Base-by-base conservation (phyloP, 2,888 invertebrate species). In the Phymatocera aterrima region DNA sequence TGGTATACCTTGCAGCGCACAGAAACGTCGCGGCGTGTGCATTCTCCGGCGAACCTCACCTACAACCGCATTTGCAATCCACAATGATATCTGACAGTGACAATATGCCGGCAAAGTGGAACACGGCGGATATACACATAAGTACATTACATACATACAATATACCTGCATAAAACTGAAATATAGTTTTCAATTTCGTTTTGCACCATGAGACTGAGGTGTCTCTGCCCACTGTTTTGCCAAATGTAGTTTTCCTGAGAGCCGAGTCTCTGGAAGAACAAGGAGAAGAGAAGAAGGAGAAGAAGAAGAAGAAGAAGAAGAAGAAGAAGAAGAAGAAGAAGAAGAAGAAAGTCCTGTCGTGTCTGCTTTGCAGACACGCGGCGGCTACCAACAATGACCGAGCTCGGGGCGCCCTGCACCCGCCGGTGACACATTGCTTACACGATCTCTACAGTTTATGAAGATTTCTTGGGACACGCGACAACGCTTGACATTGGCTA, bases 101-200 rank as follows among this genome's bases (percentile, higher is more conserved):
- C 28, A 21, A 15, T 28, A 28, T 28, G 28, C 57, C 57, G 57
- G 57, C 24, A 57, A 28, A 57, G 57, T 28, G 28, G 24, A 28
- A 28, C 57, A 57, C 28, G 57, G 24, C 28, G 57, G 12, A 28
- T 24, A 28, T 57, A 57, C n/a, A n/a, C n/a, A n/a, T n/a, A n/a
- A n/a, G n/a, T n/a, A n/a, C n/a, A n/a, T n/a, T n/a, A n/a, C n/a
- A n/a, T n/a, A n/a, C n/a, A n/a, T n/a, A n/a, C n/a, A n/a, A n/a
- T n/a, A n/a, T n/a, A n/a, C n/a, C n/a, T n/a, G n/a, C n/a, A n/a
- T 28, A 57, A 57, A 24, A 4, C 57, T 57, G 21, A 57, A 57
- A 57, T 57, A 57, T 57, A 57, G 57, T 57, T 28, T 28, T 12
- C 57, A 57, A 57, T 57, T 57, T 57, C 24, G 21, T 57, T 57